phyloP scores from a whole-genome alignment of 2,113 vertebrate species.

The Scartelaos histophorus region DNA sequence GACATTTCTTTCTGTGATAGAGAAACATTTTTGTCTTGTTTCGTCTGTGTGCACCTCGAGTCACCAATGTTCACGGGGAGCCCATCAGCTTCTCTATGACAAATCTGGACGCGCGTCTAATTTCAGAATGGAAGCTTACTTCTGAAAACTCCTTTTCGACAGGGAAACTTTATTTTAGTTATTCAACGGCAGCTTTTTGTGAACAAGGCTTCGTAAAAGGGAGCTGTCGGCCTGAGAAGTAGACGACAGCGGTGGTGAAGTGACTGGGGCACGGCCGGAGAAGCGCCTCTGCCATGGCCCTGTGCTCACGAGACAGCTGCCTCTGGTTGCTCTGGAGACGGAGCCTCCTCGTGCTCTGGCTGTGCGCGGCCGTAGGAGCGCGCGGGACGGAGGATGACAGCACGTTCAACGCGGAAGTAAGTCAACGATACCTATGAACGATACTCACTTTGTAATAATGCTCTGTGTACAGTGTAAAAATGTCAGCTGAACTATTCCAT shows the following conservation, averaged over 20 bases:
- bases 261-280: background rate
- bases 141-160: constrained; percentile 3
- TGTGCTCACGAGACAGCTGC: constrained; percentile 50
- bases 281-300: constrained; percentile 57
- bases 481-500: background rate
- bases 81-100: background rate
- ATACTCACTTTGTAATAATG: background rate
- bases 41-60: background rate
- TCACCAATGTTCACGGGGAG: background rate
- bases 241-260: background rate
- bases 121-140: constrained; percentile 3
- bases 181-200: background rate
- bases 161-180: background rate
- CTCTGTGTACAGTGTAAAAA: background rate
- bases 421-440: background rate
- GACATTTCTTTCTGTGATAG: background rate
- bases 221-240: background rate
- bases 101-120: background rate
- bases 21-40: background rate
- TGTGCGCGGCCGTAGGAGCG: constrained; percentile 53
- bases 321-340: constrained; percentile 72
- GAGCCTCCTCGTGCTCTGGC: constrained; percentile 67
- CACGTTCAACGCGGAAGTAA: constrained; percentile 74
- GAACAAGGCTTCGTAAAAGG: background rate
- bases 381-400: constrained; percentile 54